Percentiles rank a stretch among this genome's conserved stretches.
Evolutionary conservation across 2,888 invertebrate species (phyloP).

Genomic region (Drosophila acutilabella): DNA sequence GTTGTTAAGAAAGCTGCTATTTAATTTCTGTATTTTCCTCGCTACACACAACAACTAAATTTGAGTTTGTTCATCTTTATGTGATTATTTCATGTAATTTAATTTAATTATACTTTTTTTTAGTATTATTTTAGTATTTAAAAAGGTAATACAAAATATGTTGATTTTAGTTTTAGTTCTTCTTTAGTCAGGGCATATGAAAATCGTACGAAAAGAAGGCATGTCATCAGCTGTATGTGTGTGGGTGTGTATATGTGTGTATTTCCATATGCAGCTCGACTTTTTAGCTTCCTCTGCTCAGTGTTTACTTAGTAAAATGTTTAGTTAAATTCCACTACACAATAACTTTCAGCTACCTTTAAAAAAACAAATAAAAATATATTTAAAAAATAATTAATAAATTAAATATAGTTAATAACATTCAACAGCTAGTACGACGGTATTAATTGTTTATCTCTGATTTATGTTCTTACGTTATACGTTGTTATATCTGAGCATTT

Average conservation of each 20-base stretch:
- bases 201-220: constrained; percentile 41
- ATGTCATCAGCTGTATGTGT: constrained; percentile 25
- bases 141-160: constrained; percentile 76
- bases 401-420: constrained; percentile 31
- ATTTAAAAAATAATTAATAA: constrained; percentile 4
- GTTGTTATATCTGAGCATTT: constrained; percentile 16
- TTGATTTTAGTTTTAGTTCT: constrained; percentile 44
- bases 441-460: constrained; percentile 12
- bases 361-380: constrained; percentile 13
- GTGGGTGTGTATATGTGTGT: constrained; percentile 15
- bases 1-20: constrained; percentile 41
- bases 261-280: constrained; percentile 25
- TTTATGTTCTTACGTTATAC: constrained; percentile 24
- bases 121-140: constrained; percentile 38
- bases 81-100: too few species aligned
- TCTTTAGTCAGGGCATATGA: too few species aligned
- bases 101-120: constrained; percentile 1
- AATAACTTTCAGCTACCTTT: constrained; percentile 29
- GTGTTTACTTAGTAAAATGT: constrained; percentile 40
- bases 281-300: constrained; percentile 13
- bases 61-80: constrained; percentile 14
- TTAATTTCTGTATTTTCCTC: constrained; percentile 15
- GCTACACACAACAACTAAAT: constrained; percentile 49
- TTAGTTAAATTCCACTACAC: constrained; percentile 56
- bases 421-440: constrained; percentile 64